These are phyloP conservation scores for Necrosyrtes monachus DNA, from an alignment of 2,797 vertebrate genomes.

Conservation along the genomic window DNA sequence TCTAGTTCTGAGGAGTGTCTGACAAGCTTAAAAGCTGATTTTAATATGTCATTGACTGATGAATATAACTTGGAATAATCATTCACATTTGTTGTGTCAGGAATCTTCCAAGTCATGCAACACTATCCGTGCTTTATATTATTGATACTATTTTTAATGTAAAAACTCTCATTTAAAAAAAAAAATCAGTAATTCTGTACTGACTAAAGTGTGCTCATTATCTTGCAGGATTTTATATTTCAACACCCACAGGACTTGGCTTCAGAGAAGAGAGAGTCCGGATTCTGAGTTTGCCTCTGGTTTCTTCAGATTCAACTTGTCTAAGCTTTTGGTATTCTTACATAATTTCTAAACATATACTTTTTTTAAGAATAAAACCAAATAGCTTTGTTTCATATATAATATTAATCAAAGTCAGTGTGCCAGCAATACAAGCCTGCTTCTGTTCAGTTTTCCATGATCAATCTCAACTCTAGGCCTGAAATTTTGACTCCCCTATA, in stretches of 20 bases:
- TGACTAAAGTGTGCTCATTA: neutral
- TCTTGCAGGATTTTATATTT: constrained; percentile 87
- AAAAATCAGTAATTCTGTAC: neutral
- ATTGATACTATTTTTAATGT: neutral
- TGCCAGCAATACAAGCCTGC: neutral
- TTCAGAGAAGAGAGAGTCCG: constrained; percentile 64
- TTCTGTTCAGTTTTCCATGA: neutral
- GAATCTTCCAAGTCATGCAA: neutral
- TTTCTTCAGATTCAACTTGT: constrained; percentile 70
- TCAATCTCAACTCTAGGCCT: neutral
- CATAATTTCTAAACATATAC: neutral
- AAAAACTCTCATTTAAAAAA: neutral
- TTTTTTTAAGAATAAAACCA: neutral
- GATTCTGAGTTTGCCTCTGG: constrained; percentile 81
- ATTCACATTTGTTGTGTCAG: neutral
- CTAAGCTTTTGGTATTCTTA: constrained; percentile 88
- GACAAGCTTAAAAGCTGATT: neutral
- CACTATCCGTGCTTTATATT: neutral
- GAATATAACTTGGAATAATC: neutral
- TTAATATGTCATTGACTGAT: neutral
- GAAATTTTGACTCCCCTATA: neutral
- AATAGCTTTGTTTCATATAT: neutral
- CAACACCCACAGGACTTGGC: constrained; percentile 74
- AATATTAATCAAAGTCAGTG: neutral
- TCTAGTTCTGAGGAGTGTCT: neutral